These are phyloP conservation scores for Sarcophaga rosellei DNA, from an alignment of 2,888 invertebrate species.

Conservation along the genomic window DNA sequence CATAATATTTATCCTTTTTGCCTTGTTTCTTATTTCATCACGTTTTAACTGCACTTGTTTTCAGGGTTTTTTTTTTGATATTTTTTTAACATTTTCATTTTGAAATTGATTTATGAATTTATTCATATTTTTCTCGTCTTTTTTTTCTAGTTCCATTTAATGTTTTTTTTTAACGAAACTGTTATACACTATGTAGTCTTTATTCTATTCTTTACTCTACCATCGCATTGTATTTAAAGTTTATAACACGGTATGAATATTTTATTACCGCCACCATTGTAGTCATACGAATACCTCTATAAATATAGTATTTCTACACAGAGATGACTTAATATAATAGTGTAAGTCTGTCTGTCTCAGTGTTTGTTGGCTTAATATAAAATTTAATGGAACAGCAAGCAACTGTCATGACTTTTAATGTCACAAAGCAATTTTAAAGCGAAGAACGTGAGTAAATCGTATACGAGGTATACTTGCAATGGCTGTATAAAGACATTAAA, in stretches of 20 bases:
- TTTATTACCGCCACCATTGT: constrained; percentile 25
- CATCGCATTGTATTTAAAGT: constrained; percentile 16
- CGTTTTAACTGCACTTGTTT: constrained; percentile 48
- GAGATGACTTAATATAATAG: constrained; percentile 52
- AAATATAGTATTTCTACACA: too few species aligned
- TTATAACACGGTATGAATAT: constrained; percentile 55
- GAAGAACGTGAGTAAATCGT: constrained; percentile 31
- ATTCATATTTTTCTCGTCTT: constrained; percentile 37
- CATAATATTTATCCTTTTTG: neutral
- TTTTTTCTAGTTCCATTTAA: neutral
- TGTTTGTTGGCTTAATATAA: neutral
- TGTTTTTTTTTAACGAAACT: neutral
- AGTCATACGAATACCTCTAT: too few species aligned
- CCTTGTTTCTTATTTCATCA: constrained; percentile 5
- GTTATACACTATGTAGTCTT: neutral
- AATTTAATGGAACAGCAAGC: too few species aligned
- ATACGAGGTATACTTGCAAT: neutral
- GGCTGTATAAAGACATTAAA: too few species aligned
- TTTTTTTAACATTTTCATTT: constrained; percentile 22
- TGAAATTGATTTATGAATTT: constrained; percentile 60
- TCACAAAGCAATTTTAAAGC: constrained; percentile 6
- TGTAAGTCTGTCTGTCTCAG: neutral
- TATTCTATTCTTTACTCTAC: neutral
- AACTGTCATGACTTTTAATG: constrained; percentile 5
- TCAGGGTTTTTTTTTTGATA: neutral